Conservation (phyloP, 2,797 vertebrate genomes). For the Helostoma temminkii region DNA sequence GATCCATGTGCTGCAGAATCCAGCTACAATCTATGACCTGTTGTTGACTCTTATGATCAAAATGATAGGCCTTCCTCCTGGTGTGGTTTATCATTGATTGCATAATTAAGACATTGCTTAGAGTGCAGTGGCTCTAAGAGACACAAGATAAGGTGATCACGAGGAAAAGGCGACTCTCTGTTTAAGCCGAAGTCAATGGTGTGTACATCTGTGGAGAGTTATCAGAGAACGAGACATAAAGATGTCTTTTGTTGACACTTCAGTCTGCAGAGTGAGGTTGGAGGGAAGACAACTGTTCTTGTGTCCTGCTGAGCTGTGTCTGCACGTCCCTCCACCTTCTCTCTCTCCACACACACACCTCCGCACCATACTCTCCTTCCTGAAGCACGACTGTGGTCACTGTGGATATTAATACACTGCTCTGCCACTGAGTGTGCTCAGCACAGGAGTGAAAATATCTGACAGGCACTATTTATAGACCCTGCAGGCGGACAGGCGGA, state of each 20-base stretch:
- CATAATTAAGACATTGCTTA: too few relatives aligned
- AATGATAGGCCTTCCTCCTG: conserved; percentile 7
- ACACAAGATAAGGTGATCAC: too few relatives aligned
- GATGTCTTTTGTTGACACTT: conserved; percentile 57
- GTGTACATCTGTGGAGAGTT: conserved; percentile 29
- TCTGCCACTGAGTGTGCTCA: conserved; percentile 72
- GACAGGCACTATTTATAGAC: conserved; percentile 86
- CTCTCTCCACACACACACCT: conserved; percentile 44
- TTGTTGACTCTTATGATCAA: conserved; percentile 43
- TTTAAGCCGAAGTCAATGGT: conserved; percentile 34
- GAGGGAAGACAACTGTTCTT: conserved; percentile 56
- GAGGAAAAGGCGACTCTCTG: too few relatives aligned
- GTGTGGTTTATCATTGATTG: conserved; percentile 26
- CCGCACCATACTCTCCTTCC: conserved; percentile 53
- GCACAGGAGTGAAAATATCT: conserved; percentile 85
- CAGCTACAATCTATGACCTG: conserved; percentile 21
- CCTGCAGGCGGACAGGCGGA: conserved; percentile 76
- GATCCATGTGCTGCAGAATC: conserved; percentile 51
- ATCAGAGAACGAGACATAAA: conserved; percentile 46
- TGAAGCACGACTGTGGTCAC: conserved; percentile 77
- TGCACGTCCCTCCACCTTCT: conserved; percentile 30
- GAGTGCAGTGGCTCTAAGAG: too few relatives aligned
- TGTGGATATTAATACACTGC: conserved; percentile 84
- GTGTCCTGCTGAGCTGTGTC: conserved; percentile 53
- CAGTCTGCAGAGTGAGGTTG: conserved; percentile 56